A percentile compares a stretch with the other conserved stretches of the same genome.
Conservation (phyloP, 1,140 invertebrate genomes). For the Philopotamus ludificatus region DNA sequence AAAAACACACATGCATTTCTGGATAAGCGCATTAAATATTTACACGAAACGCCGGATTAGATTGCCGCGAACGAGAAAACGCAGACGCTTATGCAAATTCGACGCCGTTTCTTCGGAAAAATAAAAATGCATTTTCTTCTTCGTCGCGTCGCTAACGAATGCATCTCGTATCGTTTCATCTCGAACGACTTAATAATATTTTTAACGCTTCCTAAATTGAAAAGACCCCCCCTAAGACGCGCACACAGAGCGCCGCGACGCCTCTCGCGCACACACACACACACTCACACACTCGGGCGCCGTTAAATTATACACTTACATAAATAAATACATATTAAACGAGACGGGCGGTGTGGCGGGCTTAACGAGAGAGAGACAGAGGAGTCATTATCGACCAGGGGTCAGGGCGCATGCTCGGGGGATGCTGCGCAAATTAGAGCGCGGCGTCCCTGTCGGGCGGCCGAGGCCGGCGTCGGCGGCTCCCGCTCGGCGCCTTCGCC, state of each 20-base stretch:
- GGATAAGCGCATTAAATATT: no score
- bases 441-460: constrained; percentile 18
- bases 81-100: neutral
- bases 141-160: no score
- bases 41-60: no score
- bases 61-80: neutral
- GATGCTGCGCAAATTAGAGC: constrained; percentile 41
- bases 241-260: neutral
- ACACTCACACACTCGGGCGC: constrained; percentile 11
- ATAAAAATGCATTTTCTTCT: no score
- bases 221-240: constrained; percentile 1
- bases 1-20: constrained; percentile 24
- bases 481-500: constrained; percentile 34
- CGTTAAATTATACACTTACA: constrained; percentile 40
- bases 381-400: constrained; percentile 42
- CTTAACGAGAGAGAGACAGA: constrained; percentile 39
- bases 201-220: constrained; percentile 15
- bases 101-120: neutral
- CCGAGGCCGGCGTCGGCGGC: neutral
- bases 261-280: constrained; percentile 1
- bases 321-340: constrained; percentile 43
- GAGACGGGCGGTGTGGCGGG: constrained; percentile 33
- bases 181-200: constrained; percentile 7
- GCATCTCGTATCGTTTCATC: neutral
- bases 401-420: constrained; percentile 39